Evolutionary conservation across 23 tunicate genomes (phyloP).

Genomic region (Halocynthia aurantium): DNA sequence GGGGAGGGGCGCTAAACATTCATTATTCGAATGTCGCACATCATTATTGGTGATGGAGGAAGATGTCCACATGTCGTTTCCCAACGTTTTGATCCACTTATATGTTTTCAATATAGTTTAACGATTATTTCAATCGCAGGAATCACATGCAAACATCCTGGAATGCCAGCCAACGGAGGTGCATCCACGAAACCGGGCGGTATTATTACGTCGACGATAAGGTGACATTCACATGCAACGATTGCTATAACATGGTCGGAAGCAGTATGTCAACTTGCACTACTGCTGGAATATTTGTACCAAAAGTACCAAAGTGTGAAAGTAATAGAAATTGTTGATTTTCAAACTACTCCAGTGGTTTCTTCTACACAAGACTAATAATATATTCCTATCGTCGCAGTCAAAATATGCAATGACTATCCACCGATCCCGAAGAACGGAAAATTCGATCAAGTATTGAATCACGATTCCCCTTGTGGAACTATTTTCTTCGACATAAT

Average conservation of each 20-base stretch:
- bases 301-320: background rate
- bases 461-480: background rate
- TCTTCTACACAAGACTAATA: background rate
- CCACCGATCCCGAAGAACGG: background rate
- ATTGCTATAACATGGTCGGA: background rate
- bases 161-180: background rate
- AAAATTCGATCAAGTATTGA: background rate
- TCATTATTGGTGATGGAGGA: no score
- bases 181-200: background rate
- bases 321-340: background rate
- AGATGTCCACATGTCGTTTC: no score
- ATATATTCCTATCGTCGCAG: background rate
- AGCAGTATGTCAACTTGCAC: background rate
- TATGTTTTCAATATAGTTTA: background rate
- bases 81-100: no score
- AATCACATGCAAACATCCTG: background rate
- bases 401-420: background rate
- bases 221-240: background rate
- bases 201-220: background rate
- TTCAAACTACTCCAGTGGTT: no score
- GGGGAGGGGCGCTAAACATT: no score
- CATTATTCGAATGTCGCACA: no score
- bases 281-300: background rate
- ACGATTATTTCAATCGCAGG: background rate
- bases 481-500: no score